phyloP scores from a whole-genome alignment of 2,797 vertebrate species.

The Sphaeramia orbicularis region DNA sequence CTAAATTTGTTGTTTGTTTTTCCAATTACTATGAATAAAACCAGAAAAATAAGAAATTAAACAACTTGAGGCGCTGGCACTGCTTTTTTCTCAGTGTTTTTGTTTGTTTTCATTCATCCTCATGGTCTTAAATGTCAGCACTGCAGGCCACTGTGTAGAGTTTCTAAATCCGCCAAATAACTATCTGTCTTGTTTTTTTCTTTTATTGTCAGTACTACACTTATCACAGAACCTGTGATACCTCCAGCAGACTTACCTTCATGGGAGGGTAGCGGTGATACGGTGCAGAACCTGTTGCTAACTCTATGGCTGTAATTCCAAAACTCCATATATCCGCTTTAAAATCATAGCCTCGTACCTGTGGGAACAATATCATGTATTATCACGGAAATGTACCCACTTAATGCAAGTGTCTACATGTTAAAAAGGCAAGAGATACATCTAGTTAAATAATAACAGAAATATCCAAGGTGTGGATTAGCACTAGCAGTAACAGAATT shows the following conservation, averaged over 20 bases:
- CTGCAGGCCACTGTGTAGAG: no score
- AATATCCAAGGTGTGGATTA: no score
- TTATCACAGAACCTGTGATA: conserved; percentile 1
- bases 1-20: conserved; percentile 11
- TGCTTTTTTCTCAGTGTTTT: no score
- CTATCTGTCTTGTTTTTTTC: no score
- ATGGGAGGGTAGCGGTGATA: conserved; percentile 99
- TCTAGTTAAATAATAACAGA: background rate
- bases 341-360: conserved; percentile 99
- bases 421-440: background rate
- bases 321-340: conserved; percentile 99
- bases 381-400: background rate
- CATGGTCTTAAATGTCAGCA: no score
- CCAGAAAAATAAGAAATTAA: no score
- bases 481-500: no score
- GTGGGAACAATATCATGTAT: conserved; percentile 9
- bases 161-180: no score
- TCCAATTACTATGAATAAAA: background rate
- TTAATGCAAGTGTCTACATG: background rate
- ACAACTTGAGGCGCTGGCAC: no score
- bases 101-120: no score
- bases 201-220: no score
- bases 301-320: conserved; percentile 98
- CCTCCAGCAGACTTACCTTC: conserved; percentile 88
- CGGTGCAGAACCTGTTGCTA: conserved; percentile 97